Evolutionary conservation across 2,888 invertebrate species (phyloP).

Genomic region (Sarcophaga caerulescens): DNA sequence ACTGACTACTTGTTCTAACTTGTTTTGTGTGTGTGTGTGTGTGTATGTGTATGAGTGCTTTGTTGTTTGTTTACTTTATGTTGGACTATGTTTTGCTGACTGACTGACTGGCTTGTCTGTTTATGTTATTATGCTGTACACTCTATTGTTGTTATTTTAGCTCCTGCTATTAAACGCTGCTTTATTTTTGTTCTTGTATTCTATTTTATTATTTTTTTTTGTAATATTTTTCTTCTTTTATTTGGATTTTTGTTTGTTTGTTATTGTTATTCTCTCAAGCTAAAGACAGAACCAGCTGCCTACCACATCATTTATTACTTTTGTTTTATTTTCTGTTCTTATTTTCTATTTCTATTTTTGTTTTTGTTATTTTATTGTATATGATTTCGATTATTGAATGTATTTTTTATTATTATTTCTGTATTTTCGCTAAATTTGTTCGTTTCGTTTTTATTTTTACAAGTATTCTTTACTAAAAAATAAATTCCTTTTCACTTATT

Average conservation of each 20-base stretch:
- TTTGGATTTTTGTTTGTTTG: slow-evolving; percentile 47
- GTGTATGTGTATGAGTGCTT: slow-evolving; percentile 8
- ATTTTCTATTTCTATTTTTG: slow-evolving; percentile 20
- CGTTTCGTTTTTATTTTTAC: not conserved
- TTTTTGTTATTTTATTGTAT: slow-evolving; percentile 15
- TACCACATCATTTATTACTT: not conserved
- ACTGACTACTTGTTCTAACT: not conserved
- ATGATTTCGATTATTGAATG: not conserved
- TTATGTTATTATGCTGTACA: slow-evolving; percentile 7
- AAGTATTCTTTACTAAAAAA: too few relatives aligned
- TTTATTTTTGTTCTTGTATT: slow-evolving; percentile 16
- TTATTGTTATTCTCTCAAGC: slow-evolving; percentile 16
- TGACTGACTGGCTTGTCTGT: slow-evolving; percentile 3
- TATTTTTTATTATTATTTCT: slow-evolving; percentile 38
- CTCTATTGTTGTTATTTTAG: slow-evolving; percentile 8
- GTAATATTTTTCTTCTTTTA: slow-evolving; percentile 1
- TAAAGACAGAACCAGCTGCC: not conserved
- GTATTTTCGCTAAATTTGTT: slow-evolving; percentile 32
- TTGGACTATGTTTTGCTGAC: slow-evolving; percentile 10
- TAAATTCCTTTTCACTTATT: not conserved
- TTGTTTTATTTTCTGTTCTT: slow-evolving; percentile 4
- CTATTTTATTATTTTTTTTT: slow-evolving; percentile 16
- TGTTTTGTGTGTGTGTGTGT: slow-evolving; percentile 2
- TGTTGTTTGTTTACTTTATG: slow-evolving; percentile 43
- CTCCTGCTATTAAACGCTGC: slow-evolving; percentile 1